These are phyloP conservation scores for Microplitis mediator DNA, from an alignment of 1,140 invertebrate genomes.

Conservation along the genomic window DNA sequence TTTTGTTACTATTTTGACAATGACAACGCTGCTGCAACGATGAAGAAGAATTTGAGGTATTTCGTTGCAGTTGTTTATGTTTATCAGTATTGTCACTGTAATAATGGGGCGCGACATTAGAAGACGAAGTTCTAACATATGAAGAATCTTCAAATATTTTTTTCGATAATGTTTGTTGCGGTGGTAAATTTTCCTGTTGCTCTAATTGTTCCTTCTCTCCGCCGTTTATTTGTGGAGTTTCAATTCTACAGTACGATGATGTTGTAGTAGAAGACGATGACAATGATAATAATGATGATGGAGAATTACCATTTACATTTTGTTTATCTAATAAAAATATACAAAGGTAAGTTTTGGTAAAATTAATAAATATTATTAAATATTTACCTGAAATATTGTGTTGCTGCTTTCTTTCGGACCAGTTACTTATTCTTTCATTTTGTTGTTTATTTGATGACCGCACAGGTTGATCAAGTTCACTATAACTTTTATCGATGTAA, in stretches of 20 bases:
- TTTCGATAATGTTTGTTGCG: no score
- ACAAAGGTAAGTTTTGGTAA: not conserved
- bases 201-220: no score
- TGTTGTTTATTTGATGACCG: slow-evolving; percentile 32
- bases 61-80: no score
- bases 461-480: not conserved
- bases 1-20: no score
- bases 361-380: not conserved
- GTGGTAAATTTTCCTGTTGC: no score
- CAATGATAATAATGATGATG: slow-evolving; percentile 40
- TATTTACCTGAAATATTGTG: not conserved
- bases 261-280: slow-evolving; percentile 1
- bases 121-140: no score
- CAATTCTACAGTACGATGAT: slow-evolving; percentile 13
- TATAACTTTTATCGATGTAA: not conserved
- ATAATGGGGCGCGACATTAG: no score
- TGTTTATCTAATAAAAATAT: slow-evolving; percentile 39
- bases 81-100: no score
- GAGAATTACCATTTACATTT: slow-evolving; percentile 39
- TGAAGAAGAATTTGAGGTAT: no score
- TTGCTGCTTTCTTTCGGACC: slow-evolving; percentile 69
- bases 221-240: slow-evolving; percentile 18
- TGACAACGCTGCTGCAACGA: no score
- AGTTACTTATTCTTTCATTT: slow-evolving; percentile 71
- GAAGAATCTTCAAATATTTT: no score